Conservation (phyloP, 2,888 invertebrate genomes). For the Lasioglossum morio region DNA sequence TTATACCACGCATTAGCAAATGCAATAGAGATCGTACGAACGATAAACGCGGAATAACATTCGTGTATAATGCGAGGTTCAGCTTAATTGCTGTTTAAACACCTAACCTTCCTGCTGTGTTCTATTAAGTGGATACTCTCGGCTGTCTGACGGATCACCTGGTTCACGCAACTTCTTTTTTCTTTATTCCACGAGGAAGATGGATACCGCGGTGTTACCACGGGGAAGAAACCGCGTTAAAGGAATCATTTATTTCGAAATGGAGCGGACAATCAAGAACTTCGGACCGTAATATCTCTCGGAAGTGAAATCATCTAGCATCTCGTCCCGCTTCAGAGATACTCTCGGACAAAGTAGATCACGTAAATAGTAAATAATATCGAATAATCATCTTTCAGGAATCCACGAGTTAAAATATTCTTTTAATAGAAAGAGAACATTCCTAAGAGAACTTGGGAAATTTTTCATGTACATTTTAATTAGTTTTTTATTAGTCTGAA, state of each 20-base stretch:
- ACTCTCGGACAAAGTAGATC: background rate
- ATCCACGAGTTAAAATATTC: background rate
- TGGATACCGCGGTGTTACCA: background rate
- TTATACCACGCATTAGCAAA: background rate
- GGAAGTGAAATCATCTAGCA: background rate
- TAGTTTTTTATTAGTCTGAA: too few relatives aligned
- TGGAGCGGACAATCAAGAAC: background rate
- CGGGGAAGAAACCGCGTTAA: background rate
- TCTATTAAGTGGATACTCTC: conserved; percentile 16
- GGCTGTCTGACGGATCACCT: background rate
- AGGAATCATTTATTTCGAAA: background rate
- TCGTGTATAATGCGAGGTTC: background rate
- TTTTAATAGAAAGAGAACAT: too few relatives aligned
- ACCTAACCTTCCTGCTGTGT: conserved; percentile 4
- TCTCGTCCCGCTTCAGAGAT: background rate
- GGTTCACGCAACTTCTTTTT: background rate
- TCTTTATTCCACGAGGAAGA: background rate
- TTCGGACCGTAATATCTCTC: background rate
- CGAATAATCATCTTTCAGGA: background rate
- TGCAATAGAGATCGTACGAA: background rate
- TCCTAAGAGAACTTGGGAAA: too few relatives aligned
- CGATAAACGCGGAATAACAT: conserved; percentile 4
- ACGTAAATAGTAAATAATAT: background rate
- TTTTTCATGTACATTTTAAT: too few relatives aligned
- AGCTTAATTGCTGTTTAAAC: conserved; percentile 13